Evolutionary conservation across 2,797 vertebrate genomes (phyloP).

Genomic region (Tenualosa ilisha): DNA sequence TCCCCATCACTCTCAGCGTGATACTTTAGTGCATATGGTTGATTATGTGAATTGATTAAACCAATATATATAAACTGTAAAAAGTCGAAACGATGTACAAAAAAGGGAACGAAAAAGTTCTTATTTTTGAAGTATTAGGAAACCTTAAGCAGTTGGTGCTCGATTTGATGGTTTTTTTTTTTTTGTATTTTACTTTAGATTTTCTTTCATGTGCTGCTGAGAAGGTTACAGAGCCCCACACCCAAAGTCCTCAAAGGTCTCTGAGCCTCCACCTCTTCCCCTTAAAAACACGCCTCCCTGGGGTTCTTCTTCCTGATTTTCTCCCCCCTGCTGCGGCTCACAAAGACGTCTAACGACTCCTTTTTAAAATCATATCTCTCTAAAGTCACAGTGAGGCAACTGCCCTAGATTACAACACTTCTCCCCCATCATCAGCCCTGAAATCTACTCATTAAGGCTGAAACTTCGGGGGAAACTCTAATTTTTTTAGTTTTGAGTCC

Average conservation of each 20-base stretch:
- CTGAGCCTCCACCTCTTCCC: background rate
- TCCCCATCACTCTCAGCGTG: constrained; percentile 45
- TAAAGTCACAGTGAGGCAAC: background rate
- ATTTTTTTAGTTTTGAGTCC: background rate
- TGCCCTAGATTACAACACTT: background rate
- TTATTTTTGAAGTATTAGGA: constrained; percentile 44
- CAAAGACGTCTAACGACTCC: background rate
- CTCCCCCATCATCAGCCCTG: background rate
- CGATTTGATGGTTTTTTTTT: constrained; percentile 22
- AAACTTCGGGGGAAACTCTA: background rate
- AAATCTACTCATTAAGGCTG: background rate
- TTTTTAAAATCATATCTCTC: constrained; percentile 8
- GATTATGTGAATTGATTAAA: background rate
- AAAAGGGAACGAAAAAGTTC: constrained; percentile 33
- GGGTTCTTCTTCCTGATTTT: background rate
- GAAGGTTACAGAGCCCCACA: background rate
- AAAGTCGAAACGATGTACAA: constrained; percentile 43
- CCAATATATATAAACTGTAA: constrained; percentile 53
- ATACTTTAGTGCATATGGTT: constrained; percentile 26
- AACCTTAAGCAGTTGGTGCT: constrained; percentile 39
- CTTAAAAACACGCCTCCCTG: background rate
- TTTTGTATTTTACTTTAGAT: constrained; percentile 20
- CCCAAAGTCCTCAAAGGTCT: constrained; percentile 3
- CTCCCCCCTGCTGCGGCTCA: background rate
- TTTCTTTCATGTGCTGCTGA: constrained; percentile 14